phyloP scores from a whole-genome alignment of 2,113 vertebrate genomes.

The Cricetomys ansorgei region DNA sequence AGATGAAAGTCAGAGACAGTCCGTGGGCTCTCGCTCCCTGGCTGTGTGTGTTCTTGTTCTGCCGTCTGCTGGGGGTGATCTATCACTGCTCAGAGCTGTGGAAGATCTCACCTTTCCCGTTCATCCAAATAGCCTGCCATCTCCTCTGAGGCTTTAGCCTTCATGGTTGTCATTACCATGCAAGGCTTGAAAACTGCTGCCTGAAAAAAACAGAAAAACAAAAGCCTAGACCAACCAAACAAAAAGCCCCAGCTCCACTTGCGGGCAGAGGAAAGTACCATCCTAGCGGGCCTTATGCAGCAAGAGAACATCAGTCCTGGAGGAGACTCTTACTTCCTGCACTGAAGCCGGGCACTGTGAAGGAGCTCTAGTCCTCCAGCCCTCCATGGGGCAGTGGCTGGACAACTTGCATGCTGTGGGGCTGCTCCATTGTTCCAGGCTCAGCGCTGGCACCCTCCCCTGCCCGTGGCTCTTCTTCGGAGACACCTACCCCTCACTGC shows the following conservation, averaged over 20 bases:
- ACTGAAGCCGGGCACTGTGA: accelerated
- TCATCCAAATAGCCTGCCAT: too few species aligned
- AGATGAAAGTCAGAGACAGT: not conserved
- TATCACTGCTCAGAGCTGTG: accelerated
- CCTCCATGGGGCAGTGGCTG: not conserved
- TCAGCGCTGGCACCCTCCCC: not conserved
- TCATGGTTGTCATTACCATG: too few species aligned
- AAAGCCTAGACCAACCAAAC: too few species aligned
- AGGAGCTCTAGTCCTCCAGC: too few species aligned
- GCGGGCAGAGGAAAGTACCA: not conserved
- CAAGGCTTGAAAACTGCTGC: not conserved
- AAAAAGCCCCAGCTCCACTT: not conserved
- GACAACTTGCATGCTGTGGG: not conserved
- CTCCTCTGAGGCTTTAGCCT: not conserved
- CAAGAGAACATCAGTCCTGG: not conserved
- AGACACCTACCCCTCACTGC: too few species aligned
- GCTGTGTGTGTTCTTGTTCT: not conserved
- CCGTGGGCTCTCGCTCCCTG: not conserved
- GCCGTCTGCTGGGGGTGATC: not conserved
- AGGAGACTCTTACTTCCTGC: not conserved
- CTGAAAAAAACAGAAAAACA: not conserved
- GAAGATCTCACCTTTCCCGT: too few species aligned
- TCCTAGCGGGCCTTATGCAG: accelerated
- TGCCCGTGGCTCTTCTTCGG: not conserved
- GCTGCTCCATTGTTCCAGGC: too few species aligned